A percentile compares a stretch with the other conserved stretches of the same genome.
Conservation (phyloP, 2,797 vertebrate genomes). For the Helicolenus hilgendorfi region DNA sequence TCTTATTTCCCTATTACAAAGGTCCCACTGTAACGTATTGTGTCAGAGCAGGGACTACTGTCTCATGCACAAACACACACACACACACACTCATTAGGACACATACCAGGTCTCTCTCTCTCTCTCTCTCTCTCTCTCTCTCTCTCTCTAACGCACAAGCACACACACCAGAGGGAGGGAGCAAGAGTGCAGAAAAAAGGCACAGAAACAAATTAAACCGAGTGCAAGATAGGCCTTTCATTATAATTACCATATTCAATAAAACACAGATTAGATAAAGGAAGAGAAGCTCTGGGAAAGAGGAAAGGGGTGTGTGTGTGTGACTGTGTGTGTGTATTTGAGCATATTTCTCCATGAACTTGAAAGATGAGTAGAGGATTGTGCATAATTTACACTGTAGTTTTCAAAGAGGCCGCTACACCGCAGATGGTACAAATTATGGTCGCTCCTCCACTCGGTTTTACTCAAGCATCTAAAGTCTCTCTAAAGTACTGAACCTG, state of each 20-base stretch:
- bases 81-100: constrained; percentile 56
- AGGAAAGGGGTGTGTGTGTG: constrained; percentile 30
- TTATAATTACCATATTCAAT: constrained; percentile 89
- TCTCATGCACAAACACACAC: constrained; percentile 49
- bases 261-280: constrained; percentile 86
- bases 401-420: constrained; percentile 70
- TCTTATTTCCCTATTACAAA: constrained; percentile 85
- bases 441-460: constrained; percentile 51
- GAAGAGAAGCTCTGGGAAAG: constrained; percentile 73
- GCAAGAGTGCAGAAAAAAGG: constrained; percentile 68
- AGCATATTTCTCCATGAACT: constrained; percentile 64
- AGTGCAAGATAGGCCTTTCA: constrained; percentile 87
- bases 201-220: constrained; percentile 88
- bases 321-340: constrained; percentile 33
- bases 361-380: constrained; percentile 73
- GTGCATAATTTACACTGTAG: constrained; percentile 68
- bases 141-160: neutral
- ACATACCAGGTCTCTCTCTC: constrained; percentile 12
- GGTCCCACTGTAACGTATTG: constrained; percentile 78
- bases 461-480: constrained; percentile 57
- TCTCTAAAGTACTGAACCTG: constrained; percentile 60
- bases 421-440: constrained; percentile 66
- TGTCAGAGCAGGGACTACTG: constrained; percentile 75
- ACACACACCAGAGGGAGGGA: constrained; percentile 52
- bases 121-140: neutral